Evolutionary conservation across 2,113 vertebrate genomes (phyloP).

Genomic region (Lampris megalopsis): DNA sequence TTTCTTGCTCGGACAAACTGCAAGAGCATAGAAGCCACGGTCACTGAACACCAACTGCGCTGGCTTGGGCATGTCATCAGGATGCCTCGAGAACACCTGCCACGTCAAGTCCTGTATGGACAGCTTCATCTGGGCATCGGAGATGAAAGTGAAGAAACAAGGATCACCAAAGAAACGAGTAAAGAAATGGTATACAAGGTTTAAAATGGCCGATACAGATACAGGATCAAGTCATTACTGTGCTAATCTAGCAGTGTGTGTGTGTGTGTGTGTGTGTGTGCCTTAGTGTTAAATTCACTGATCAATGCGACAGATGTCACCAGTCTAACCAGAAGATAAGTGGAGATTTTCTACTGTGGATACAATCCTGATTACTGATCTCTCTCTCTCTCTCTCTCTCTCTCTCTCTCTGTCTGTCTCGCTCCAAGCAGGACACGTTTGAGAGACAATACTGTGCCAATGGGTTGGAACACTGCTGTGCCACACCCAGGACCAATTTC

Average conservation of each 20-base stretch:
- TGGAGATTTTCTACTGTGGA: slow-evolving; percentile 45
- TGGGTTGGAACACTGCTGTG: no score
- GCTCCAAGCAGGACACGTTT: not conserved
- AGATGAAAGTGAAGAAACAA: not conserved
- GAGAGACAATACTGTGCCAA: no score
- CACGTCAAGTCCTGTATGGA: no score
- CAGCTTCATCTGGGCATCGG: no score
- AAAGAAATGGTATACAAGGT: not conserved
- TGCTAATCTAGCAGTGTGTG: not conserved
- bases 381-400: not conserved
- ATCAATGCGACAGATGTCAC: slow-evolving; percentile 73
- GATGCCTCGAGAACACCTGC: no score
- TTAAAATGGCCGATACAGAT: slow-evolving; percentile 9
- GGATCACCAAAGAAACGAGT: not conserved
- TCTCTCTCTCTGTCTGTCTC: not conserved
- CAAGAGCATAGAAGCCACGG: no score
- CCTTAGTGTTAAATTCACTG: slow-evolving; percentile 58
- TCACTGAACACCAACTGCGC: no score
- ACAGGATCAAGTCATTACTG: slow-evolving; percentile 21
- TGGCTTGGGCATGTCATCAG: no score
- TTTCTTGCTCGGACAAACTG: no score
- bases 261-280: slow-evolving; percentile 4
- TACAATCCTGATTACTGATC: slow-evolving; percentile 61
- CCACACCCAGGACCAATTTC: no score
- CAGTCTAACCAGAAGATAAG: slow-evolving; percentile 53